Percentiles rank a stretch among this genome's conserved stretches.
Conservation (phyloP, 2,888 invertebrate species). For the Agrilus cyanescens region DNA sequence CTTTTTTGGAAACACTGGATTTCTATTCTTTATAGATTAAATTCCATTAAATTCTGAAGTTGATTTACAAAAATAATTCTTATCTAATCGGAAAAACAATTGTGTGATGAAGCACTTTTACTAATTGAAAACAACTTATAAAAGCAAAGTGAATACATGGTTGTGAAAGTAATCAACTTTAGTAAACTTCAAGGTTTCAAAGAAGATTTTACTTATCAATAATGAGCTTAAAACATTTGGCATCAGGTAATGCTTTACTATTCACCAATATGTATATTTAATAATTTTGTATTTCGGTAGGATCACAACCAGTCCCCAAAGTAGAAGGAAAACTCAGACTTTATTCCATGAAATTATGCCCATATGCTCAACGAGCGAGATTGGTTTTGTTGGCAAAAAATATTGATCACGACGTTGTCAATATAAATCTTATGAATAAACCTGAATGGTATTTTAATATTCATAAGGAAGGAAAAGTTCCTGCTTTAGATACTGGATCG, state of each 20-base stretch:
- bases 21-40: too few relatives aligned
- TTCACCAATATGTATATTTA: not conserved
- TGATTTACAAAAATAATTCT: too few relatives aligned
- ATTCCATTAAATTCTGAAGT: too few relatives aligned
- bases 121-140: too few relatives aligned
- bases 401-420: slow-evolving; percentile 61
- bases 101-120: too few relatives aligned
- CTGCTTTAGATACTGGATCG: slow-evolving; percentile 35
- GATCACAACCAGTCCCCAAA: slow-evolving; percentile 51
- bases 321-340: slow-evolving; percentile 53
- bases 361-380: slow-evolving; percentile 64
- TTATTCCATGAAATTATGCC: slow-evolving; percentile 79
- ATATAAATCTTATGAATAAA: slow-evolving; percentile 62
- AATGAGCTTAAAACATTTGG: slow-evolving; percentile 18
- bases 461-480: slow-evolving; percentile 43
- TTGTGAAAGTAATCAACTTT: too few relatives aligned
- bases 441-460: slow-evolving; percentile 72
- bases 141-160: too few relatives aligned
- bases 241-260: slow-evolving; percentile 11
- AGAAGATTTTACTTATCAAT: not conserved
- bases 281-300: slow-evolving; percentile 36
- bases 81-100: too few relatives aligned
- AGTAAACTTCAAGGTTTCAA: too few relatives aligned
- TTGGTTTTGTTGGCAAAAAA: slow-evolving; percentile 66
- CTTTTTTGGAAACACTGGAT: too few relatives aligned